Conservation (phyloP, 2,113 vertebrate species). For the Xenopus borealis region DNA sequence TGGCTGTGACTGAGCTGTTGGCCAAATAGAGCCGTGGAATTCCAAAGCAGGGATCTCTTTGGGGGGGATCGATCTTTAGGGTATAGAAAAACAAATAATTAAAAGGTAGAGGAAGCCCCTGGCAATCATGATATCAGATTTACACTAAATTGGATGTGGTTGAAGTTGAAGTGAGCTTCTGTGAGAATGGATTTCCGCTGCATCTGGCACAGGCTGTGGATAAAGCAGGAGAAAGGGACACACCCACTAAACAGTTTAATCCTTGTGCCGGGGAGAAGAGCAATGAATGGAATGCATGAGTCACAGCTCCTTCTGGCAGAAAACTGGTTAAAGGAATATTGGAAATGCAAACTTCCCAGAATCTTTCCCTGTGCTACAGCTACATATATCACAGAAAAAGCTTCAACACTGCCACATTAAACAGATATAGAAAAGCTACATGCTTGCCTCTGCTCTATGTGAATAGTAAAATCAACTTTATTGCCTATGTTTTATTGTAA, state of each 20-base stretch:
- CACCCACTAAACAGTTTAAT: slow-evolving; percentile 2
- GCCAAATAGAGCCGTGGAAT: neutral
- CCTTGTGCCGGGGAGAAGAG: neutral
- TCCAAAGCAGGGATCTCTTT: too few species aligned
- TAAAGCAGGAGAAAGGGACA: neutral
- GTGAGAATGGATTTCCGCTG: neutral
- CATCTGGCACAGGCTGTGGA: neutral
- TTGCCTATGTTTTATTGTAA: too few species aligned
- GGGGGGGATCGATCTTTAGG: neutral
- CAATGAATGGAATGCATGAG: slow-evolving; percentile 3
- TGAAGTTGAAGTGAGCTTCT: neutral
- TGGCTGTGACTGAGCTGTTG: neutral
- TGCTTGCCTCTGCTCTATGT: too few species aligned
- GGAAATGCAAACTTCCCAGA: neutral
- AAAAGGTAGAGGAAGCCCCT: neutral
- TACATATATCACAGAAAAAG: too few species aligned
- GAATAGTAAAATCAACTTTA: too few species aligned
- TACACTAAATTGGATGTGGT: neutral
- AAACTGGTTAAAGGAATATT: slow-evolving; percentile 4
- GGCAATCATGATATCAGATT: neutral
- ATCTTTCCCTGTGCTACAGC: neutral
- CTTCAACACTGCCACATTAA: too few species aligned
- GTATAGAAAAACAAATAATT: neutral
- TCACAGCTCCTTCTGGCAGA: neutral
- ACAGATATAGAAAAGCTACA: too few species aligned